These are phyloP conservation scores for Dryoscopus gambensis DNA, from an alignment of 2,113 vertebrate genomes.

Conservation along the genomic window DNA sequence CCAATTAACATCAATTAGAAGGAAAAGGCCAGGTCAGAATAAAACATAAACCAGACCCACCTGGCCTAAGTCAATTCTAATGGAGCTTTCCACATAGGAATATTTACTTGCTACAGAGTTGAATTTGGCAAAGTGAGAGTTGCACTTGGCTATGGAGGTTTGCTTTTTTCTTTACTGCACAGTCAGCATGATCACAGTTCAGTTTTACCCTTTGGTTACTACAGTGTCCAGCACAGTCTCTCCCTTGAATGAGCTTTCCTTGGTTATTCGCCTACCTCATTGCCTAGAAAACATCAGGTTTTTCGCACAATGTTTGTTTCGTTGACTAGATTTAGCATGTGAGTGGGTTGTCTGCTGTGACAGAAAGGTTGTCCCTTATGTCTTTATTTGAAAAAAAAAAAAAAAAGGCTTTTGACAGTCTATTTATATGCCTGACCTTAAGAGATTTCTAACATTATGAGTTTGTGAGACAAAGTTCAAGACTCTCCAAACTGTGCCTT, in stretches of 20 bases:
- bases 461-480: neutral
- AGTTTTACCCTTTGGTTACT: neutral
- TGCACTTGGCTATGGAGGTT: neutral
- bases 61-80: neutral
- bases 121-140: neutral
- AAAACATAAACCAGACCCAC: neutral
- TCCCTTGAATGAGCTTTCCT: neutral
- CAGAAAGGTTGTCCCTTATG: neutral
- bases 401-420: neutral
- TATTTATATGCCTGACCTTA: neutral
- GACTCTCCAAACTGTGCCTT: neutral
- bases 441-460: neutral
- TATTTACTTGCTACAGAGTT: neutral
- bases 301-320: neutral
- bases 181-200: neutral
- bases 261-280: neutral
- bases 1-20: neutral
- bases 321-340: neutral
- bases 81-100: neutral
- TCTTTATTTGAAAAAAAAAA: neutral
- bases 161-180: neutral
- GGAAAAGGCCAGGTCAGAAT: neutral
- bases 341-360: neutral
- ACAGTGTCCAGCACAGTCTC: fast-evolving
- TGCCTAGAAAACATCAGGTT: neutral